These are phyloP conservation scores for Fistularia tabacaria DNA, from an alignment of 2,797 vertebrate genomes.

Conservation along the genomic window DNA sequence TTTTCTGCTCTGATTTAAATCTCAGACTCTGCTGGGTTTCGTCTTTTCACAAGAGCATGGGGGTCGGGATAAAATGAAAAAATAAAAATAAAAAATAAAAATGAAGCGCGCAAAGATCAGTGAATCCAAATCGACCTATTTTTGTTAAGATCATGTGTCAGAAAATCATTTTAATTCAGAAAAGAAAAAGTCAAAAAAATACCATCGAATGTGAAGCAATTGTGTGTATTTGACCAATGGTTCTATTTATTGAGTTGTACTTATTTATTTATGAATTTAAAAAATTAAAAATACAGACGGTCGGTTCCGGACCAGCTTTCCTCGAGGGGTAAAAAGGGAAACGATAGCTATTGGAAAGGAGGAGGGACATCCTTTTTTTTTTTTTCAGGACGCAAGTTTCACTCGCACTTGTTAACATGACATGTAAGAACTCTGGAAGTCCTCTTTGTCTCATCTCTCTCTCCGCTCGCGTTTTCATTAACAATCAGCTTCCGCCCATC, in stretches of 20 bases:
- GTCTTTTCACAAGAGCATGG: slow-evolving; percentile 32
- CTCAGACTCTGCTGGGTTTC: slow-evolving; percentile 43
- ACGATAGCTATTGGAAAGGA: slow-evolving; percentile 54
- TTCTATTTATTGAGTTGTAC: too few relatives aligned
- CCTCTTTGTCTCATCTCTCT: slow-evolving; percentile 21
- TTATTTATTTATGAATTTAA: too few relatives aligned
- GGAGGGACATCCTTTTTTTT: slow-evolving; percentile 28
- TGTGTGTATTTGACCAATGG: too few relatives aligned
- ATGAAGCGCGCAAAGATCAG: too few relatives aligned
- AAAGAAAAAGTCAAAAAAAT: too few relatives aligned
- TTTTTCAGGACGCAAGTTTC: slow-evolving; percentile 3
- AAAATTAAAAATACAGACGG: slow-evolving; percentile 12
- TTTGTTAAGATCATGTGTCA: too few relatives aligned
- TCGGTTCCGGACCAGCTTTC: slow-evolving; percentile 42
- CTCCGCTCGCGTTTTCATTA: slow-evolving; percentile 25
- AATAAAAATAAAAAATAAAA: too few relatives aligned
- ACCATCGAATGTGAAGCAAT: too few relatives aligned
- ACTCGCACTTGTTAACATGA: slow-evolving; percentile 52
- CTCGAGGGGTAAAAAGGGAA: slow-evolving; percentile 39
- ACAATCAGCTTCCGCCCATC: slow-evolving; percentile 38
- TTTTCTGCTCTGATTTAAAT: slow-evolving; percentile 44
- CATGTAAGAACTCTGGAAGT: slow-evolving; percentile 41
- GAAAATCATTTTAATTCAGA: too few relatives aligned
- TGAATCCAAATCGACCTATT: too few relatives aligned
- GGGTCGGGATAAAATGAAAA: slow-evolving; percentile 30